Base-by-base conservation (phyloP, 2,797 vertebrate genomes). In the Cirrhinus molitorella region DNA sequence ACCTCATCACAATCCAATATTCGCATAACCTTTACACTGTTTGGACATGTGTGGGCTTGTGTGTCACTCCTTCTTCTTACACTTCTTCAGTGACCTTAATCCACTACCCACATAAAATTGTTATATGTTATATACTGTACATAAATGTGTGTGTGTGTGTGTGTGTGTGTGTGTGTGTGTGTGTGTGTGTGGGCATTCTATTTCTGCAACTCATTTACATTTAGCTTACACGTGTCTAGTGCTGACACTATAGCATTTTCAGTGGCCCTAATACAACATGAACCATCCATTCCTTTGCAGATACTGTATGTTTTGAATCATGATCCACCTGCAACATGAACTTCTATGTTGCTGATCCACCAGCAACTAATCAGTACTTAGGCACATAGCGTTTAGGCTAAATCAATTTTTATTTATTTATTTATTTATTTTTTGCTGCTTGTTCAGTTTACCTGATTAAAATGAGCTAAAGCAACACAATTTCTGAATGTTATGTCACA, bases 1-100 rank as follows among this genome's bases (percentile, higher is more conserved):
- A 86, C 76, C 85, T 83, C 85, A 83, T 79, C 85, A 73, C 47
- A 79, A 57, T 81, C 28, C 70, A 74, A 82, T 74, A 72, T 73
- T 67, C 61, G 55, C 37, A 61, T 55, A 66, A 61, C 61, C n/a
- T 25, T 65, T 70, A 43, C 23, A 43, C 72, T 37, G 57, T 47
- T 66, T 65, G 31, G 34, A 81, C 14, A 14, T 28, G 17, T 81
- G 25, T 73, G 80, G 43, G 68, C 43, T 63, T 81, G 55, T 28
- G 9, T 63, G 55, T 37, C 21, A 23, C 23, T 10, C n/a, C 9
- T 55, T 55, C 6, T 51, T 51, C 9, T n/a, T 55, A 55, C 9
- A 16, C 55, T 28, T 25, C 55, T 77, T 28, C 37, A 25, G 25
- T 63, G 55, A 84, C 74, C 74, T 79, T 28, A 59, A 70, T 37